phyloP scores from a whole-genome alignment of 2,888 invertebrate species.

The Monochamus alternatus region DNA sequence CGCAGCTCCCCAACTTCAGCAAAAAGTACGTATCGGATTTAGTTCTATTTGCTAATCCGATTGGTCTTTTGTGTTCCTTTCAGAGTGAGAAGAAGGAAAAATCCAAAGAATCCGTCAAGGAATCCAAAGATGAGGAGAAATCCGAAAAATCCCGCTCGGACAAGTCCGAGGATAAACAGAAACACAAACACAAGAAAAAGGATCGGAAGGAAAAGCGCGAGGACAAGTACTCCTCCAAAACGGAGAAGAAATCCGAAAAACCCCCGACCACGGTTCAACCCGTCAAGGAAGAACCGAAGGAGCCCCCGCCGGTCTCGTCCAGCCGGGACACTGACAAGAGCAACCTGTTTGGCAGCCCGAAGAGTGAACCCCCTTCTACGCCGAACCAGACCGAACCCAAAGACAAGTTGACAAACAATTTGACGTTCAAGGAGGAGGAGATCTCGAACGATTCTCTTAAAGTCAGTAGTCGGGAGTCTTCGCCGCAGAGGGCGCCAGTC shows the following conservation, averaged over 20 bases:
- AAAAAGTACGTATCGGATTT: constrained; percentile 44
- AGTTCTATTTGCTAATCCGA: background rate
- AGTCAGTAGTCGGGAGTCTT: constrained; percentile 62
- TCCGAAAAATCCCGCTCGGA: constrained; percentile 63
- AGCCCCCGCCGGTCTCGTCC: constrained; percentile 34
- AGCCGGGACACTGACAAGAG: constrained; percentile 57
- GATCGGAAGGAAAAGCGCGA: constrained; percentile 74
- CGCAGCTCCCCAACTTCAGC: constrained; percentile 43
- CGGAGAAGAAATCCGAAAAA: constrained; percentile 54
- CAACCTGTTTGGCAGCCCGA: constrained; percentile 57
- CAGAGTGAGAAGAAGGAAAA: constrained; percentile 74
- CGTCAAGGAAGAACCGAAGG: constrained; percentile 43
- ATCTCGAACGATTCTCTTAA: constrained; percentile 64
- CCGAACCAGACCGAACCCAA: constrained; percentile 50
- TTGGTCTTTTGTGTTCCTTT: constrained; percentile 18
- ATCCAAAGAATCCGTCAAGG: constrained; percentile 70
- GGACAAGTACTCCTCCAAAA: constrained; percentile 70
- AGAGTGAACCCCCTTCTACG: constrained; percentile 51
- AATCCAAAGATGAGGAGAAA: constrained; percentile 65
- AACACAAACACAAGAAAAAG: constrained; percentile 74
- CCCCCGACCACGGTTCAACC: constrained; percentile 28
- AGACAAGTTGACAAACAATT: constrained; percentile 39
- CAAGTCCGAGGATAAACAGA: constrained; percentile 68
- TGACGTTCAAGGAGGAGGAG: constrained; percentile 59
- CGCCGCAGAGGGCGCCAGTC: constrained; percentile 50